Evolutionary conservation across 1,140 invertebrate species (phyloP), one percentile per base, ranked within the genome.

Genomic region (Cylas formicarius): DNA sequence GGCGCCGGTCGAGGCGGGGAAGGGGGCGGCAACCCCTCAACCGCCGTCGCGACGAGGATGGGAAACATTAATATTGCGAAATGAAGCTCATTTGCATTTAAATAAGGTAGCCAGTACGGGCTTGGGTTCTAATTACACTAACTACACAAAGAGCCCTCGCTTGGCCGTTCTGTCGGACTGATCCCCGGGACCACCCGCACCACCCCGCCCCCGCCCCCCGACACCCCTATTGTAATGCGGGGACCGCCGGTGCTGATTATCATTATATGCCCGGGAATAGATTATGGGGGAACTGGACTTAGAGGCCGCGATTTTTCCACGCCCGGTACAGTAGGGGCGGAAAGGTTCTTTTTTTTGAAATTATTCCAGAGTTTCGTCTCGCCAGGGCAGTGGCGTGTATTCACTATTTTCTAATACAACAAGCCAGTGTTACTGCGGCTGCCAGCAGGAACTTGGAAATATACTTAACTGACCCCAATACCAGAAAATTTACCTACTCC

Each of bases 11-110:
- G 24, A 26, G 42, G 50, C 24, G 14, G 43, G 35, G 22, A 32
- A 60, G 62, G 61, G 11, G 49, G 53, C 28, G 44, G 34, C 36
- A 48, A 36, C 11, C 28, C 33, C 5, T 26, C 49, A 24, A 27
- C 34, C 28, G 35, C 35, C 29, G 37, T 39, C 13, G 38, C 28
- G 61, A 68, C 64, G 70, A 69, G 67, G 70, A 65, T 69, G 72
- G 71, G 72, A 75, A 77, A 81, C 80, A 83, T 83, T 83, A 83
- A 83, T 83, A 82, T 82, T 78, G 77, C 76, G 78, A 82, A 83
- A 83, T 82, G 80, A 82, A 82, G 78, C 81, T 83, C 80, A 83
- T 83, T 83, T 83, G 76, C 81, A 82, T 83, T 82, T 82, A 83
- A 83, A 83, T 83, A 83, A 83, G 80, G 79, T 77, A 72, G 69